These are phyloP conservation scores for Hesperia comma DNA, from an alignment of 2,888 invertebrate genomes.

Conservation along the genomic window DNA sequence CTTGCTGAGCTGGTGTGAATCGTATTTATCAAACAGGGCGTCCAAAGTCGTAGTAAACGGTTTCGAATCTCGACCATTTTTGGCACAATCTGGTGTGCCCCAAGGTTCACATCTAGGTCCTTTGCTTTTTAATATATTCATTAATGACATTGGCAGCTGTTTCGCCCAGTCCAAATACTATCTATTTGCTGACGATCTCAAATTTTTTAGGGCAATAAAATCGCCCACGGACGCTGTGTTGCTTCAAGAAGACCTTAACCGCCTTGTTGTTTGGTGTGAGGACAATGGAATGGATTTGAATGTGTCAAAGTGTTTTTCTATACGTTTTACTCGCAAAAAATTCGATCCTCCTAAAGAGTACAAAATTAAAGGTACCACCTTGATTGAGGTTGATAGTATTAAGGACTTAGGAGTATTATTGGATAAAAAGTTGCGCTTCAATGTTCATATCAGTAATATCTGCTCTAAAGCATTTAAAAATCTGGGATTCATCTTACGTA, in stretches of 20 bases:
- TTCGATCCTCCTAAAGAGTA: neutral
- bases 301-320: too few relatives aligned
- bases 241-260: conserved; percentile 15
- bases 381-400: neutral
- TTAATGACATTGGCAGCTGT: too few relatives aligned
- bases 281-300: neutral
- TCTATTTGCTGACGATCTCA: too few relatives aligned
- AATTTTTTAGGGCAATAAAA: conserved; percentile 6
- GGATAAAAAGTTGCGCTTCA: conserved; percentile 15
- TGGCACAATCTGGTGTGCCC: too few relatives aligned
- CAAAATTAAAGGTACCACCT: neutral
- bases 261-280: neutral
- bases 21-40: too few relatives aligned
- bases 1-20: neutral
- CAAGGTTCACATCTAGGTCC: too few relatives aligned
- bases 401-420: conserved; percentile 19
- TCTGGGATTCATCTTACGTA: neutral
- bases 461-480: neutral
- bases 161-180: too few relatives aligned
- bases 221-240: conserved; percentile 7
- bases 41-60: too few relatives aligned
- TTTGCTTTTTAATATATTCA: too few relatives aligned
- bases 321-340: too few relatives aligned
- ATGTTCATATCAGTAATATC: neutral
- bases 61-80: too few relatives aligned